Evolutionary conservation across 2,888 invertebrate genomes (phyloP).

Genomic region (Monochamus alternatus): DNA sequence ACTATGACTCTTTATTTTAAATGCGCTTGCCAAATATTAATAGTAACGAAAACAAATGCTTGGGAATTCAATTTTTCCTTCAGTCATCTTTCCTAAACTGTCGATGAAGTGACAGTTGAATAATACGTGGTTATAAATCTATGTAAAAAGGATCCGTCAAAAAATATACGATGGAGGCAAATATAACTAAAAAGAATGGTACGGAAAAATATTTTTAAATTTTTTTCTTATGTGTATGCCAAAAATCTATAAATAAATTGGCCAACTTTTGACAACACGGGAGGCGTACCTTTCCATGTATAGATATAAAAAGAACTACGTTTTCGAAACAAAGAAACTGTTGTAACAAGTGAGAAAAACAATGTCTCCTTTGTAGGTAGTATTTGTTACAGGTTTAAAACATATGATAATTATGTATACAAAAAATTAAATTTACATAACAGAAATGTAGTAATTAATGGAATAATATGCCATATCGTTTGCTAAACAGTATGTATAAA

Average conservation of each 20-base stretch:
- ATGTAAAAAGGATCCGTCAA: neutral
- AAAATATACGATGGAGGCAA: neutral
- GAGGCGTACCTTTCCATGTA: neutral
- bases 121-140: neutral
- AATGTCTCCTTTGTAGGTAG: neutral
- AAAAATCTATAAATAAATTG: too few species aligned
- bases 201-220: too few species aligned
- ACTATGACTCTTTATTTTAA: slow-evolving; percentile 25
- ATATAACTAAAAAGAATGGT: too few species aligned
- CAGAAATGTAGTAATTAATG: neutral
- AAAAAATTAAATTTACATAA: too few species aligned
- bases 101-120: neutral
- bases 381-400: neutral
- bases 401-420: neutral
- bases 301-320: neutral
- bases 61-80: neutral
- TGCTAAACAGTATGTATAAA: neutral
- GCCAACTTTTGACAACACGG: too few species aligned
- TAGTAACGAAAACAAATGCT: neutral
- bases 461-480: too few species aligned
- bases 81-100: neutral
- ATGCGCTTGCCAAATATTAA: neutral
- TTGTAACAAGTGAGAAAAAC: too few species aligned
- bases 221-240: too few species aligned
- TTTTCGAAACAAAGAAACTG: slow-evolving; percentile 1